phyloP scores from a whole-genome alignment of 2,797 vertebrate species.

The Falco cherrug region DNA sequence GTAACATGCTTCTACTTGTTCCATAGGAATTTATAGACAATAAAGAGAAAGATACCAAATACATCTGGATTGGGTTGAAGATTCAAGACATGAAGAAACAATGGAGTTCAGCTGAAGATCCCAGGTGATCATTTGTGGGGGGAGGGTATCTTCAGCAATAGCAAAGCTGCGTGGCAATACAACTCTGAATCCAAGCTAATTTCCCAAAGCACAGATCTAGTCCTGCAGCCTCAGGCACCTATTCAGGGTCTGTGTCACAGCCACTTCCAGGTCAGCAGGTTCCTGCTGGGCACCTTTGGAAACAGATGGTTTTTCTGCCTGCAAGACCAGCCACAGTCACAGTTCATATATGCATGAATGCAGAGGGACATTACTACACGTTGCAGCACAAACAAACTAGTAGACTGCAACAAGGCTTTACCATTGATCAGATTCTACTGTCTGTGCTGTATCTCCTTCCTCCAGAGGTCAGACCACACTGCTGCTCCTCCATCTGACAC shows the following conservation, averaged over 20 bases:
- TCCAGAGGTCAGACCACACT: too few relatives aligned
- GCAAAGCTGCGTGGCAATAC: not conserved
- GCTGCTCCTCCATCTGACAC: too few relatives aligned
- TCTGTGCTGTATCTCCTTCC: too few relatives aligned
- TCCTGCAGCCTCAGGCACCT: not conserved
- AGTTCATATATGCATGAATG: not conserved
- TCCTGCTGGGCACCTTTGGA: not conserved
- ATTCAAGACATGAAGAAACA: not conserved
- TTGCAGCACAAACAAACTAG: too few relatives aligned
- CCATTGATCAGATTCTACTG: too few relatives aligned
- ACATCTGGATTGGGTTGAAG: conserved; percentile 4
- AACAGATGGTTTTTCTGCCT: not conserved
- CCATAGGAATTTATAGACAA: conserved; percentile 56
- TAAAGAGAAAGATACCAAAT: conserved; percentile 42
- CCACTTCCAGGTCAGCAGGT: not conserved
- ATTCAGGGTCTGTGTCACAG: not conserved
- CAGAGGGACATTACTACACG: not conserved
- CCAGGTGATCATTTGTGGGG: not conserved
- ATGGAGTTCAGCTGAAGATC: not conserved
- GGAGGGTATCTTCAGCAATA: not conserved
- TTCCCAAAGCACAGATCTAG: not conserved
- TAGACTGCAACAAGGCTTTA: too few relatives aligned
- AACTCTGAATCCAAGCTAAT: not conserved
- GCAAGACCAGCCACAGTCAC: not conserved
- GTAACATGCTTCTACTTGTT: not conserved